These are phyloP conservation scores for Steinernema khuongi DNA, from an alignment of 1,140 invertebrate species.

Conservation along the genomic window DNA sequence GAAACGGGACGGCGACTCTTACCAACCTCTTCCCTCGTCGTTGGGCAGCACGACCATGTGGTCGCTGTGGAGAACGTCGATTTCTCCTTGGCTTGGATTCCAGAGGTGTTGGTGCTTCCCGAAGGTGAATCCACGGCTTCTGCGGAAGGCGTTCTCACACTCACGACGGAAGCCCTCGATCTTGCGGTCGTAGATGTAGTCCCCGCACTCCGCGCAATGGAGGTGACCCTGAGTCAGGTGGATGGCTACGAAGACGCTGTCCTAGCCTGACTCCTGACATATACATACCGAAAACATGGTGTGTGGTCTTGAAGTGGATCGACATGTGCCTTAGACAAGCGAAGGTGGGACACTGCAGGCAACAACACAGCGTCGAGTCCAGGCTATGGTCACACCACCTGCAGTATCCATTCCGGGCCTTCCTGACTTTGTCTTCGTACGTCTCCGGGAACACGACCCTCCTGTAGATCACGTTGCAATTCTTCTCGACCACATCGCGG, in stretches of 20 bases:
- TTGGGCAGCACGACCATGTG: not conserved
- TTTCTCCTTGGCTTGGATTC: not conserved
- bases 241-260: not conserved
- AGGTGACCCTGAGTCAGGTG: not conserved
- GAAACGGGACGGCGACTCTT: not conserved
- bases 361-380: not conserved
- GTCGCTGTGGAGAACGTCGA: not conserved
- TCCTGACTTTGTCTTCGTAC: not conserved
- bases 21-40: not conserved
- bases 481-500: not conserved
- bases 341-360: not conserved
- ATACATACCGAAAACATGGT: not conserved
- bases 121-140: not conserved
- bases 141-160: not conserved
- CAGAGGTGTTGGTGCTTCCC: slow-evolving; percentile 1
- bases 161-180: not conserved
- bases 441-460: not conserved
- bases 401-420: not conserved
- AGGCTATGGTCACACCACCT: not conserved
- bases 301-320: not conserved
- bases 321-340: not conserved
- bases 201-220: not conserved
- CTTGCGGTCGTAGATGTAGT: not conserved
- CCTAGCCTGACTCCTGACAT: not conserved
- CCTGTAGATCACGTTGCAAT: not conserved